Evolutionary conservation across 2,888 invertebrate species (phyloP).

Genomic region (Dugesia japonica): DNA sequence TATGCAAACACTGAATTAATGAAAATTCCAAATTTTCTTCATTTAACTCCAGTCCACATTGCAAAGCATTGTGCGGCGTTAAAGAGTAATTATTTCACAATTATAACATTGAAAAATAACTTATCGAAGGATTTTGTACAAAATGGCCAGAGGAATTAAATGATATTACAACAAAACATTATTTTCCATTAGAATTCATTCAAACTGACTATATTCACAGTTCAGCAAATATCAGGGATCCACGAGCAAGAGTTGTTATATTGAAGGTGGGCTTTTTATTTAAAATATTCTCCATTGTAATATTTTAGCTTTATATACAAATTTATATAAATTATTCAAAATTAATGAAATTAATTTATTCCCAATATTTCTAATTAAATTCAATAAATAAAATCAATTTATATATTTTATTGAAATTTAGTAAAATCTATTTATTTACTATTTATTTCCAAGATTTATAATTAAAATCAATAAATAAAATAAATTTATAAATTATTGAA

Average conservation of each 20-base stretch:
- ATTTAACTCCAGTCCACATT: constrained; percentile 83
- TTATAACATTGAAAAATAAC: constrained; percentile 20
- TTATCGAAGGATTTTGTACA: constrained; percentile 69
- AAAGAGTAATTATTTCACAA: constrained; percentile 53
- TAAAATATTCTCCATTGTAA: too few species aligned
- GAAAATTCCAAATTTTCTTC: constrained; percentile 95
- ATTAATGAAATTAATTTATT: too few species aligned
- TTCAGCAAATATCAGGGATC: constrained; percentile 69
- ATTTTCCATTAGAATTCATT: constrained; percentile 69
- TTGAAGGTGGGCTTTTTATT: too few species aligned
- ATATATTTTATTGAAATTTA: too few species aligned
- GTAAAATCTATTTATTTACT: too few species aligned
- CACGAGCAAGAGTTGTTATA: constrained; percentile 66
- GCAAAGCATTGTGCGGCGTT: constrained; percentile 72
- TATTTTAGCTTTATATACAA: too few species aligned
- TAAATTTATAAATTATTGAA: too few species aligned
- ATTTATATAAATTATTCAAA: too few species aligned
- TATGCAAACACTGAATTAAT: constrained; percentile 80
- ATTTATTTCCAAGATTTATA: too few species aligned
- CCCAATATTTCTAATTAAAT: too few species aligned
- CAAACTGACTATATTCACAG: constrained; percentile 73
- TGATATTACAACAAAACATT: constrained; percentile 58
- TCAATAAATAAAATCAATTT: too few species aligned
- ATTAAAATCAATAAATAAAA: too few species aligned
- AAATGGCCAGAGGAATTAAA: constrained; percentile 70